Conservation (phyloP, 2,888 invertebrate genomes). For the Sphaerophoria rueppellii region DNA sequence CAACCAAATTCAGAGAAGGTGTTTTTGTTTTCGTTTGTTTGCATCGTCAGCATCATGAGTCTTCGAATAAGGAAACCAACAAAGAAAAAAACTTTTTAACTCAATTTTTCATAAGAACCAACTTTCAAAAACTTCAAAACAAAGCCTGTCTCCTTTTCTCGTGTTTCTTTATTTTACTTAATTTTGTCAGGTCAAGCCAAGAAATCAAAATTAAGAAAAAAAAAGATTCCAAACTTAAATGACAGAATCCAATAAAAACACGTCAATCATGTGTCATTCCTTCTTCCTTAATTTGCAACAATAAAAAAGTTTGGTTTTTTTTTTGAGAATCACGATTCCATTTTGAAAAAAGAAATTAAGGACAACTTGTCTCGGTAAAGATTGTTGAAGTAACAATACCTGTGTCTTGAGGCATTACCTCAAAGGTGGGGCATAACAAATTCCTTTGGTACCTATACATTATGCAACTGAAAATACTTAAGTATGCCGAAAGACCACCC, state of each 20-base stretch:
- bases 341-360: no score
- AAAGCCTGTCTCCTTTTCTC: background rate
- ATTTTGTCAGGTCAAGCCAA: conserved; percentile 29
- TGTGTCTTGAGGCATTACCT: background rate
- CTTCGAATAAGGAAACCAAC: no score
- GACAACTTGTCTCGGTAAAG: conserved; percentile 35
- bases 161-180: background rate
- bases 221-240: conserved; percentile 32
- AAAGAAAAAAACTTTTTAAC: conserved; percentile 14
- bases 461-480: conserved; percentile 26
- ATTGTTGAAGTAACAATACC: conserved; percentile 8
- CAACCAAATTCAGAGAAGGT: background rate
- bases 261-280: conserved; percentile 68
- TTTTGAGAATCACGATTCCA: conserved; percentile 3
- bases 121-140: conserved; percentile 11
- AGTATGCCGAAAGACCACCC: conserved; percentile 22
- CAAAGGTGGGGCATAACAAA: conserved; percentile 38
- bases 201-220: conserved; percentile 29
- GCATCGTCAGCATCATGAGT: conserved; percentile 6
- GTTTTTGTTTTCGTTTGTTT: conserved; percentile 11
- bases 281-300: conserved; percentile 54
- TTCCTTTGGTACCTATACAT: conserved; percentile 16
- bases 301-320: background rate
- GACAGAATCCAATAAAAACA: conserved; percentile 65
- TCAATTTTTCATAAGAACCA: conserved; percentile 16